phyloP scores from a whole-genome alignment of 1,140 invertebrate genomes.

The Parasteatoda tepidariorum region DNA sequence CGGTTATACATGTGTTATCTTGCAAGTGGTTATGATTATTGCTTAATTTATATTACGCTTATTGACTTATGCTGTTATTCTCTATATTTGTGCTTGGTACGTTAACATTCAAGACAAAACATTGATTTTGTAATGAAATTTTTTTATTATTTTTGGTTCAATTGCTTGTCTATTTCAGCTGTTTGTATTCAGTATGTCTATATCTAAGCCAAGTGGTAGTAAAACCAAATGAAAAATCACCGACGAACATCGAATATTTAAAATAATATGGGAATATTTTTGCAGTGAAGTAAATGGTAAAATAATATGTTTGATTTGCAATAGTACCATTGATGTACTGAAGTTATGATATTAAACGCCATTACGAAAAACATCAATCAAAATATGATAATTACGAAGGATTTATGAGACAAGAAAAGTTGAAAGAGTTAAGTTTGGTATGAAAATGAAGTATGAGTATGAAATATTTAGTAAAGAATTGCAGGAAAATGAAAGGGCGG shows the following conservation, averaged over 20 bases:
- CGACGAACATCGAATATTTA: background rate
- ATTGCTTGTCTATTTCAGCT: too few species aligned
- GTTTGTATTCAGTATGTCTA: too few species aligned
- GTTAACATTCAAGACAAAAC: too few species aligned
- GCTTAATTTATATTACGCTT: too few species aligned
- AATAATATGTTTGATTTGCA: background rate
- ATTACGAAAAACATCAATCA: background rate
- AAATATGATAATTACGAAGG: background rate
- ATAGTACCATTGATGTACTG: background rate
- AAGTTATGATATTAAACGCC: background rate
- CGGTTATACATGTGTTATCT: too few species aligned
- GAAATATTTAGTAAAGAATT: background rate
- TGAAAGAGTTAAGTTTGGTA: background rate
- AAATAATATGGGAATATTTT: background rate
- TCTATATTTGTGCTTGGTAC: too few species aligned
- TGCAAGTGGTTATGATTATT: too few species aligned
- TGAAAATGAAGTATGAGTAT: background rate
- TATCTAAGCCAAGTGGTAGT: background rate
- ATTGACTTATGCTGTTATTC: too few species aligned
- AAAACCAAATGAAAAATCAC: background rate
- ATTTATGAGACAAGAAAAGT: slow-evolving; percentile 1
- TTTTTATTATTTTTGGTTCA: too few species aligned
- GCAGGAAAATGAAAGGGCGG: background rate
- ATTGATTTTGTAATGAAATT: too few species aligned
- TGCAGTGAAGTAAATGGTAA: background rate